A percentile compares a stretch with the other conserved stretches of the same genome.
Evolutionary conservation across 2,113 vertebrate genomes (phyloP).

Genomic region (Tamias sibiricus): DNA sequence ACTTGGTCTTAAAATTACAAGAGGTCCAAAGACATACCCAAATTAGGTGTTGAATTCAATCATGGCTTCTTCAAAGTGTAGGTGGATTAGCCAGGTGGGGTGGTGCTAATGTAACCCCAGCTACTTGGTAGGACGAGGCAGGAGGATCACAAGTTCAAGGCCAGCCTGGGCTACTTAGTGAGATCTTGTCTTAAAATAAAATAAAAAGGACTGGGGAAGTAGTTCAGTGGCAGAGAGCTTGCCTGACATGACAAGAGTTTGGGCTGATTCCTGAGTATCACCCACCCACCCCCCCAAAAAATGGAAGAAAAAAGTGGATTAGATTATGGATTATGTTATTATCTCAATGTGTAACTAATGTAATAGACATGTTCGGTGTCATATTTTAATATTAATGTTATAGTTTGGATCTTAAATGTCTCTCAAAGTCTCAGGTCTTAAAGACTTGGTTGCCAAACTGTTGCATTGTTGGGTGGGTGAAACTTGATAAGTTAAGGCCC

Average conservation of each 20-base stretch:
- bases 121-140: neutral
- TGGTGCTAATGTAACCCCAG: neutral
- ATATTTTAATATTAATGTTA: conserved; percentile 29
- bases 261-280: no score
- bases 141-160: neutral
- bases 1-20: neutral
- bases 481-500: no score
- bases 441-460: neutral
- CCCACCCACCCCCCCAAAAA: no score
- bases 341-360: neutral
- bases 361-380: neutral
- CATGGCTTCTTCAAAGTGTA: neutral
- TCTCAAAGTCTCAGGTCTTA: neutral
- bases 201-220: neutral
- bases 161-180: neutral
- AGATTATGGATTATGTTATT: neutral
- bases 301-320: no score
- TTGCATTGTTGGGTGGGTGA: neutral
- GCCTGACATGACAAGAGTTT: neutral
- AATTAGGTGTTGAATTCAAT: neutral
- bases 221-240: neutral
- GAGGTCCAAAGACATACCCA: neutral
- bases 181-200: neutral
- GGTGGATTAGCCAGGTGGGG: neutral
- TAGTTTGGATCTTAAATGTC: neutral